Percentiles rank a stretch among this genome's conserved stretches.
Evolutionary conservation across 1,140 invertebrate genomes (phyloP).

Genomic region (Conus ventricosus): DNA sequence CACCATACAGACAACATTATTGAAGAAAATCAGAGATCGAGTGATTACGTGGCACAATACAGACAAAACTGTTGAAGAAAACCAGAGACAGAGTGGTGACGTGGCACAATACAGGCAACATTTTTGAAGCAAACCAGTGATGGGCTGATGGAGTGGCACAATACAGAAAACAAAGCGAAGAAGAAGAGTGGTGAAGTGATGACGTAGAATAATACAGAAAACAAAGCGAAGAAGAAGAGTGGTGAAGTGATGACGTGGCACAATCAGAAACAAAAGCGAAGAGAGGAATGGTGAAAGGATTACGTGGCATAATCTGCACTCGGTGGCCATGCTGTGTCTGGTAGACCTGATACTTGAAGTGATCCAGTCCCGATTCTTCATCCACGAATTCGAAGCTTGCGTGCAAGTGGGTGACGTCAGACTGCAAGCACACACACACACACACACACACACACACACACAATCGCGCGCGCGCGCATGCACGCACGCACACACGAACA

Average conservation of each 20-base stretch:
- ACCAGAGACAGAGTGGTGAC: no score
- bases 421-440: constrained; percentile 15
- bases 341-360: constrained; percentile 55
- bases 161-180: no score
- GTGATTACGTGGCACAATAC: no score
- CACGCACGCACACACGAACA: neutral
- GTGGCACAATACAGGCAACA: no score
- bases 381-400: constrained; percentile 54
- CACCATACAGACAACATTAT: no score
- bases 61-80: no score
- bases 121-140: no score
- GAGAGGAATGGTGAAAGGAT: neutral
- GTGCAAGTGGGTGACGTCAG: neutral
- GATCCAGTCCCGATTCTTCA: constrained; percentile 51
- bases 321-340: constrained; percentile 47
- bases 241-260: no score
- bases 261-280: neutral
- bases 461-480: neutral
- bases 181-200: no score
- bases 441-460: neutral
- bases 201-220: neutral
- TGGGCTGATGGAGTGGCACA: no score
- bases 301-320: constrained; percentile 47
- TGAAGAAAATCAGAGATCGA: no score
- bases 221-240: constrained; percentile 5